These are phyloP conservation scores for Drosophila athabasca DNA, from an alignment of 1,140 invertebrate genomes.

Conservation along the genomic window DNA sequence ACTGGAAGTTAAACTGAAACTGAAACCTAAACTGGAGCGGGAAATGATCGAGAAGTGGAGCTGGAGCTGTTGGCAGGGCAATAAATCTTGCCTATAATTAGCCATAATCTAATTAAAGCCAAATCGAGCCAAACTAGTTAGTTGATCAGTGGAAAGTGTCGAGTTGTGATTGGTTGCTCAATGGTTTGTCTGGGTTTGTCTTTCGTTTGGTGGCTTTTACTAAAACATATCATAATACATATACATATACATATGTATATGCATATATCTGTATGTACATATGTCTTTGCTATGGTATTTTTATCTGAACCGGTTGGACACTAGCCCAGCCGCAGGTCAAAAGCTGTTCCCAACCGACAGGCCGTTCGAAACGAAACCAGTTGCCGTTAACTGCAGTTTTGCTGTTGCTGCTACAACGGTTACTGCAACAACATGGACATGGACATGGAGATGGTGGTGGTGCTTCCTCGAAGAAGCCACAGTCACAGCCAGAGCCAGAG, in stretches of 20 bases:
- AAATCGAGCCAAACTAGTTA: conserved; percentile 37
- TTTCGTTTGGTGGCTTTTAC: conserved; percentile 56
- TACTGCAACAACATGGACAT: not conserved
- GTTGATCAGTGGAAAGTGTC: conserved; percentile 20
- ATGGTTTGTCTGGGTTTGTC: conserved; percentile 24
- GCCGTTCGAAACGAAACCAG: conserved; percentile 67
- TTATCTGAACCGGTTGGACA: conserved; percentile 69
- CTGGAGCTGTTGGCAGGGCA: too few species aligned
- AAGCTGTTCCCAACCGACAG: conserved; percentile 48
- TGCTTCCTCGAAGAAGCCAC: conserved; percentile 71
- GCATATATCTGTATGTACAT: not conserved
- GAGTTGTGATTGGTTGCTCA: conserved; percentile 43
- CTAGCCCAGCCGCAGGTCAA: conserved; percentile 71
- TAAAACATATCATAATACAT: conserved; percentile 18
- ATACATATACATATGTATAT: conserved; percentile 7
- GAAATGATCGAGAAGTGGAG: conserved; percentile 14
- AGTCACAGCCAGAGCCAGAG: conserved; percentile 9
- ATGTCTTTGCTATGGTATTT: conserved; percentile 51
- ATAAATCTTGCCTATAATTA: conserved; percentile 53
- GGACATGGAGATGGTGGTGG: not conserved
- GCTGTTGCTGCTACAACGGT: conserved; percentile 19
- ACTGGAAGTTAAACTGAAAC: not conserved
- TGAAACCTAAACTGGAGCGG: conserved; percentile 35
- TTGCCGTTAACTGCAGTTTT: conserved; percentile 70
- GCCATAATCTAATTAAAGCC: conserved; percentile 70